Conservation (phyloP, 2,888 invertebrate species). For the Pandemis cinnamomeana region DNA sequence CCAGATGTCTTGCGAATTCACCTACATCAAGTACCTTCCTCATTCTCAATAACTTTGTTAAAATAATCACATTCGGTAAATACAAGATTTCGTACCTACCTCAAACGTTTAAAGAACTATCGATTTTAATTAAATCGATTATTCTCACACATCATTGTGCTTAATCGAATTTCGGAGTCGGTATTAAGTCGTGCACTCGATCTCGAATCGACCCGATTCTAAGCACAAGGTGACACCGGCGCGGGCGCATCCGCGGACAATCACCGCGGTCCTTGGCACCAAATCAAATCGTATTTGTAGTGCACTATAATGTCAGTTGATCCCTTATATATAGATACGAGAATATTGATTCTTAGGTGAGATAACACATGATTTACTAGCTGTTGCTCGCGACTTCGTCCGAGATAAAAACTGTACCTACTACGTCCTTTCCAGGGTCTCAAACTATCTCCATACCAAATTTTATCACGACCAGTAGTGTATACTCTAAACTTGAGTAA, state of each 20-base stretch:
- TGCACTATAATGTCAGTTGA: constrained; percentile 22
- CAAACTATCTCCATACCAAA: no score
- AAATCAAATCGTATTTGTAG: constrained; percentile 47
- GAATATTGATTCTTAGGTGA: background rate
- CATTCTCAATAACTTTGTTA: no score
- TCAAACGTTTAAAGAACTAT: background rate
- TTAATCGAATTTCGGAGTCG: background rate
- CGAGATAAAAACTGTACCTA: no score
- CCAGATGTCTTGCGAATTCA: no score
- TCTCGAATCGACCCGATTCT: constrained; percentile 61
- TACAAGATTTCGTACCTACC: no score
- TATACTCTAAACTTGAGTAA: no score
- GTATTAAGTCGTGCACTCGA: constrained; percentile 35
- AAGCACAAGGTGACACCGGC: constrained; percentile 70
- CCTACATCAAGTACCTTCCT: no score
- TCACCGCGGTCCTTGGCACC: constrained; percentile 76
- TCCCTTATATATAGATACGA: background rate
- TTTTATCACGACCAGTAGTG: no score
- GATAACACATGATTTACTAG: no score
- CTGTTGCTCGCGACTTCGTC: no score
- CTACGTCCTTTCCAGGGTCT: no score
- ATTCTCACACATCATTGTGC: background rate
- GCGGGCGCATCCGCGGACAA: constrained; percentile 63
- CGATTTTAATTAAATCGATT: background rate
- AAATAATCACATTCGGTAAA: no score